A percentile compares a stretch with the other conserved stretches of the same genome.
phyloP scores from a whole-genome alignment of 2,888 invertebrate genomes.

The Poecilus cupreus region DNA sequence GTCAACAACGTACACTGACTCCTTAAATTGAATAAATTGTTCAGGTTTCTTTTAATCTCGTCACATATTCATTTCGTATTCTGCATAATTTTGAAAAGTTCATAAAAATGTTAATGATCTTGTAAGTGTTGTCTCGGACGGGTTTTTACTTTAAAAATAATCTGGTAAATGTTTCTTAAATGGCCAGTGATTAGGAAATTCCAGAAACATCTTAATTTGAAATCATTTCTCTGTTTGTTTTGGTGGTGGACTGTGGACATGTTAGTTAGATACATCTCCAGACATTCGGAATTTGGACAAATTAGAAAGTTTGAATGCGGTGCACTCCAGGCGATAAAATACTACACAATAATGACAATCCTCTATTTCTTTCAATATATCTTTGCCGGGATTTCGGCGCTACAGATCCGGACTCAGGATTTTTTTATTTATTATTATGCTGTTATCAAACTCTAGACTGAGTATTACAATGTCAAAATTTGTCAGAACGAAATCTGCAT shows the following conservation, averaged over 20 bases:
- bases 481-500: too few relatives aligned
- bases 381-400: neutral
- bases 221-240: conserved; percentile 36
- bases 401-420: neutral
- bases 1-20: too few relatives aligned
- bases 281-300: conserved; percentile 12
- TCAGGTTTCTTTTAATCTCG: too few relatives aligned
- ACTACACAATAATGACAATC: conserved; percentile 5
- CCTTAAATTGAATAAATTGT: too few relatives aligned
- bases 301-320: conserved; percentile 36
- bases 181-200: conserved; percentile 44
- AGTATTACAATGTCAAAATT: too few relatives aligned
- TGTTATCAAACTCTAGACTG: too few relatives aligned
- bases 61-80: too few relatives aligned
- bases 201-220: conserved; percentile 52
- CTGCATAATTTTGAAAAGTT: too few relatives aligned
- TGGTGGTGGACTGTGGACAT: neutral
- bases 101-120: conserved; percentile 2
- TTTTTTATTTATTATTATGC: too few relatives aligned
- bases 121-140: neutral
- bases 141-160: conserved; percentile 34
- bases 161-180: conserved; percentile 44
- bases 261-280: conserved; percentile 26
- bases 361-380: neutral
- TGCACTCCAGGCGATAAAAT: neutral